A percentile compares a stretch with the other conserved stretches of the same genome.
These are phyloP conservation scores for Nestor notabilis DNA, from an alignment of 2,113 vertebrate genomes.

Conservation along the genomic window DNA sequence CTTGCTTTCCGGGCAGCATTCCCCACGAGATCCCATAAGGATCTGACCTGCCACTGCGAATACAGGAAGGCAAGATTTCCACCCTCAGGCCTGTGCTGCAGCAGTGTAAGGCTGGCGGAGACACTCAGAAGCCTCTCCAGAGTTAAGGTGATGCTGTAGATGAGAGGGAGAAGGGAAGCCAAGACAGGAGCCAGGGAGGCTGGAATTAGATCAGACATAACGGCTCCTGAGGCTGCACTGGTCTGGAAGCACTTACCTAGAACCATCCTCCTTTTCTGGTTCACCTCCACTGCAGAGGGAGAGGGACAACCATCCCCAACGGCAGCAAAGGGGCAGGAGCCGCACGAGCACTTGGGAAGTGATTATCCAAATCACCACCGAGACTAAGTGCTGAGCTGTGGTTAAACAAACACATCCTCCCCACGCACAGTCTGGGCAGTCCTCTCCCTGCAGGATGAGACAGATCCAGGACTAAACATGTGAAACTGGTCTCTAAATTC, in stretches of 20 bases:
- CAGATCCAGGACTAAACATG: neutral
- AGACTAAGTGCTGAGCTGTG: neutral
- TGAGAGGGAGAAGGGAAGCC: neutral
- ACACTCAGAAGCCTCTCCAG: neutral
- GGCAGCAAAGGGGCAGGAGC: neutral
- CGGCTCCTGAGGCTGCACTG: accelerated
- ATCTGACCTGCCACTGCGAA: accelerated
- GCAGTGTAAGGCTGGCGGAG: neutral
- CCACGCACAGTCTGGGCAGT: neutral
- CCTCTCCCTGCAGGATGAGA: neutral
- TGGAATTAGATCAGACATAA: neutral
- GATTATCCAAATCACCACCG: neutral
- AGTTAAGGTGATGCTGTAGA: neutral
- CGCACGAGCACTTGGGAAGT: neutral
- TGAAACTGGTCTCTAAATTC: neutral
- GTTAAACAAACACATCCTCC: neutral
- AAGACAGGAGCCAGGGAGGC: neutral
- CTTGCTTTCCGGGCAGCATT: accelerated
- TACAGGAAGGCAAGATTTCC: neutral
- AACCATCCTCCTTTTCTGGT: neutral
- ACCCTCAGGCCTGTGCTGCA: accelerated
- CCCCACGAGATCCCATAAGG: neutral
- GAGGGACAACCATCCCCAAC: neutral
- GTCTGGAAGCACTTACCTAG: neutral
- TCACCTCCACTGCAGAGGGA: neutral